Evolutionary conservation across 2,888 invertebrate species (phyloP).

Genomic region (Ferrisia virgata): DNA sequence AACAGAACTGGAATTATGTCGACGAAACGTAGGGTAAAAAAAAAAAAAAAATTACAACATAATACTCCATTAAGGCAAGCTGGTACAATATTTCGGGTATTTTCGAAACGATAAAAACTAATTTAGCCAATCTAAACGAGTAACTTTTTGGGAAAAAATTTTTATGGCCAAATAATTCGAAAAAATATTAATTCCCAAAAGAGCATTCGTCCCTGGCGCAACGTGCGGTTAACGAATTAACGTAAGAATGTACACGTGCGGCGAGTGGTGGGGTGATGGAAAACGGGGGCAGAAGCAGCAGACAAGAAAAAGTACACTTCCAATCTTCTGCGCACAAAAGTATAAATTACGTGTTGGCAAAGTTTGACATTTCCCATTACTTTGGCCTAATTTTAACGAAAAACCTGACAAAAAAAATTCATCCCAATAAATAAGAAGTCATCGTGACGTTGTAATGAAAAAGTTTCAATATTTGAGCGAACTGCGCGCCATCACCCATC

Average conservation of each 20-base stretch:
- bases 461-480: neutral
- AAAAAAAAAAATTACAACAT: slow-evolving; percentile 1
- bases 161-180: slow-evolving; percentile 11
- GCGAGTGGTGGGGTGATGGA: neutral
- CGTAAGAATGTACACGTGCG: neutral
- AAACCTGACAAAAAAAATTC: neutral
- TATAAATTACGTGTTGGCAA: neutral
- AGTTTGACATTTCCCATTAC: slow-evolving; percentile 9
- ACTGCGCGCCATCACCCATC: no score
- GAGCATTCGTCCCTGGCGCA: neutral
- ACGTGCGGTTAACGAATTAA: neutral
- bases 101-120: slow-evolving; percentile 11
- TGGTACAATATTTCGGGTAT: neutral
- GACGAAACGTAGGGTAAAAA: neutral
- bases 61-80: neutral
- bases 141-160: neutral
- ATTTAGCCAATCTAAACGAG: neutral
- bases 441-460: neutral
- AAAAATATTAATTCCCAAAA: slow-evolving; percentile 2
- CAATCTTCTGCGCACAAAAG: neutral
- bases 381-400: neutral
- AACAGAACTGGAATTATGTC: neutral
- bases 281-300: neutral
- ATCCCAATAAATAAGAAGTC: slow-evolving; percentile 9
- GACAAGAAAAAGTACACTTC: neutral